Evolutionary conservation across 2,113 vertebrate genomes (phyloP), one percentile per base, ranked within the genome.

Genomic region (Cyprinodon brontotheroides): DNA sequence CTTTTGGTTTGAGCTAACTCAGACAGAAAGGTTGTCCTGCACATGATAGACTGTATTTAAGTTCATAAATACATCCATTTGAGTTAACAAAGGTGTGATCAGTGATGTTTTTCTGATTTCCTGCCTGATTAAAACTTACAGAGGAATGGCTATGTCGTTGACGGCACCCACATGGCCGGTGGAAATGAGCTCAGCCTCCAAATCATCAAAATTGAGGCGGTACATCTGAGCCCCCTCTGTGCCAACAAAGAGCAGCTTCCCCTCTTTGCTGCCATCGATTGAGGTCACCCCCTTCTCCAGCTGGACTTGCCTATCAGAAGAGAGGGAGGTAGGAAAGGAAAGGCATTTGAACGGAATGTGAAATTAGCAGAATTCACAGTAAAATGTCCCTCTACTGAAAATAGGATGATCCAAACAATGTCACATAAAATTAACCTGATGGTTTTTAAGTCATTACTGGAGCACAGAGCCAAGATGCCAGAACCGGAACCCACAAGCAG

Each of bases 401-500:
- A 17, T 13, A 20, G 48, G 17, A 17, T 50, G n/a, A 68, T 14
- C 66, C 1, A 39, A 67, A 72, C 12, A 4, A 61, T 50, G 13
- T 12, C 37, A 4, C 38, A 17, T n/a, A 37, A 22, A 8, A 88
- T 94, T 95, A 86, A 97, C 97, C 95, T 96, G 15, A 95, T 87
- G 37, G 79, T 80, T 93, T 95, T 97, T 87, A 96, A 98, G 89
- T 78, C 93, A 3, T 89, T 88, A 45, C 76, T 91, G 77, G 94
- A 96, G 81, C 96, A 98, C 65, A 96, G 88, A 22, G 92, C 81
- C 77, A 97, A 74, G 61, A 86, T 72, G 12, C 97, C 97, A 36
- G 91, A 94, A 84, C 97, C 96, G 1, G 96, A 95, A 59, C 97
- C 96, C 2, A 97, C 90, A 67, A 98, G 86, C 38, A 97, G 59